Conservation (phyloP, 2,113 vertebrate species). For the Chionodraco myersi region DNA sequence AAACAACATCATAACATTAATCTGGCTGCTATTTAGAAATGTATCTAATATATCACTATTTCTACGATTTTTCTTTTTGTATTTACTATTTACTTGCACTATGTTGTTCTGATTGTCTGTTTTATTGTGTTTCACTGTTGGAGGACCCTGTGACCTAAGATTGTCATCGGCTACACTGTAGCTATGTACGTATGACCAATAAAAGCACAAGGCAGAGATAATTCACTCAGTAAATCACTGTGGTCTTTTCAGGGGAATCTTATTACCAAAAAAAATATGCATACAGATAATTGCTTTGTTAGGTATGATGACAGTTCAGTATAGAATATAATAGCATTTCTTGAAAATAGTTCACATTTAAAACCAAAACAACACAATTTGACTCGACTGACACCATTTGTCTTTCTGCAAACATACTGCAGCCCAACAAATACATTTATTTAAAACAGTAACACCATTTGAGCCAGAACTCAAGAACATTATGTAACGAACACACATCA, state of each 20-base stretch:
- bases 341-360: slow-evolving; percentile 6
- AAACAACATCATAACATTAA: too few relatives aligned
- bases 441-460: slow-evolving; percentile 17
- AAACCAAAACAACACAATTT: neutral
- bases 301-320: slow-evolving; percentile 15
- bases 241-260: neutral
- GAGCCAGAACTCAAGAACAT: slow-evolving; percentile 19
- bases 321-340: slow-evolving; percentile 2
- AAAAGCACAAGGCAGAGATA: neutral
- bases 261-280: neutral
- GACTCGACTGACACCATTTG: neutral
- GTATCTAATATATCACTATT: too few relatives aligned
- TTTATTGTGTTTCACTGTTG: too few relatives aligned
- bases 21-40: too few relatives aligned
- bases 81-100: too few relatives aligned
- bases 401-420: neutral
- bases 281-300: too few relatives aligned
- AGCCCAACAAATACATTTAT: slow-evolving; percentile 3
- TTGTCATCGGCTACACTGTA: too few relatives aligned
- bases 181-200: too few relatives aligned
- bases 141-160: too few relatives aligned
- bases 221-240: slow-evolving; percentile 1
- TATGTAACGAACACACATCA: slow-evolving; percentile 25
- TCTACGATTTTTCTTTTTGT: too few relatives aligned
- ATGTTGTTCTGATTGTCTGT: too few relatives aligned